Conservation (phyloP, 2,888 invertebrate species). For the Apocheima hispidaria region DNA sequence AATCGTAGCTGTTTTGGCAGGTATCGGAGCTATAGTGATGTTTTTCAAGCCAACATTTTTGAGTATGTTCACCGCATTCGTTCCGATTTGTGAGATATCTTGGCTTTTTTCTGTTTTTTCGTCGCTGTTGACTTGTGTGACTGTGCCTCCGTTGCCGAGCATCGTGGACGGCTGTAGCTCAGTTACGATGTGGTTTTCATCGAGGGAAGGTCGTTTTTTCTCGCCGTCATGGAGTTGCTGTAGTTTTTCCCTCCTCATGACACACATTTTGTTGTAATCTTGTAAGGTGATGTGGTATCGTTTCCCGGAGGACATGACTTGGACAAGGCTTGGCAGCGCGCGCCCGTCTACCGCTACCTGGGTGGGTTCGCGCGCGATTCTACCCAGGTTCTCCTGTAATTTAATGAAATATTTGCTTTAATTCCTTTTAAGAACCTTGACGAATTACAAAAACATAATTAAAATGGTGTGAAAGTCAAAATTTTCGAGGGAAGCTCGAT, state of each 20-base stretch:
- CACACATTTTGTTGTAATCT: slow-evolving; percentile 93
- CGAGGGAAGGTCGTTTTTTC: slow-evolving; percentile 54
- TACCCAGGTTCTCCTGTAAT: slow-evolving; percentile 73
- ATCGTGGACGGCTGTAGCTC: slow-evolving; percentile 74
- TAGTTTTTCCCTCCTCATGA: slow-evolving; percentile 88
- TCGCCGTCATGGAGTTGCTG: slow-evolving; percentile 86
- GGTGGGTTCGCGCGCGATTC: slow-evolving; percentile 76
- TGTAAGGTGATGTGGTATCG: slow-evolving; percentile 92
- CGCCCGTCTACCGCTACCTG: slow-evolving; percentile 87
- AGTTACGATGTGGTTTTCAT: slow-evolving; percentile 65
- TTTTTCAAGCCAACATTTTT: slow-evolving; percentile 82
- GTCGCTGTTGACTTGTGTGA: slow-evolving; percentile 61
- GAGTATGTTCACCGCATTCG: slow-evolving; percentile 76
- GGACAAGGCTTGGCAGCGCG: slow-evolving; percentile 88
- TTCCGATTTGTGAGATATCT: slow-evolving; percentile 61
- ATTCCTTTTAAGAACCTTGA: neutral
- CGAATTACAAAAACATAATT: neutral
- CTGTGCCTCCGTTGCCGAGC: slow-evolving; percentile 75
- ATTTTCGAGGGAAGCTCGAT: too few relatives aligned
- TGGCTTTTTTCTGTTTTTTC: slow-evolving; percentile 62
- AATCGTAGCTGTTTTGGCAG: slow-evolving; percentile 73
- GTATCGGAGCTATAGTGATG: slow-evolving; percentile 80
- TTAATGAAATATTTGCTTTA: neutral
- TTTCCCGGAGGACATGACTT: slow-evolving; percentile 91
- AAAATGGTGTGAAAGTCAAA: too few relatives aligned